These are phyloP conservation scores for Timema podura DNA, from an alignment of 2,888 invertebrate genomes.

Conservation along the genomic window DNA sequence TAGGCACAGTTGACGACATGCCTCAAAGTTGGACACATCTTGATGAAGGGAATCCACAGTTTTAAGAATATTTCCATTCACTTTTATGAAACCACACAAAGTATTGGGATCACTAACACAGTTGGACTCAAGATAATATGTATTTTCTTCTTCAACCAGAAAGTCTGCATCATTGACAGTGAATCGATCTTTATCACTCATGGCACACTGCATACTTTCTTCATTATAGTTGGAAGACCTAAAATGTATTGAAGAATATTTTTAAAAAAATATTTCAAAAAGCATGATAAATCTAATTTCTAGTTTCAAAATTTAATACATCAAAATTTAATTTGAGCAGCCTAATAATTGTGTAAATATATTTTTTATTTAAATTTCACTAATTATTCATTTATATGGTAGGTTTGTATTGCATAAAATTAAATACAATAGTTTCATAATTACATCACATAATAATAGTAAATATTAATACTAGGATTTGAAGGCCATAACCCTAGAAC, in stretches of 20 bases:
- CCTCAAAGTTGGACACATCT: slow-evolving; percentile 42
- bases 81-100: slow-evolving; percentile 43
- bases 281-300: too few relatives aligned
- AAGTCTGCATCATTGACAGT: slow-evolving; percentile 32
- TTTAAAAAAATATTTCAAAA: neutral
- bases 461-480: too few relatives aligned
- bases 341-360: neutral
- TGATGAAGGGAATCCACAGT: slow-evolving; percentile 43
- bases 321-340: too few relatives aligned
- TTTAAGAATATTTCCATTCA: slow-evolving; percentile 40
- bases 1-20: slow-evolving; percentile 43
- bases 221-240: slow-evolving; percentile 44
- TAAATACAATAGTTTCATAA: too few relatives aligned
- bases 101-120: slow-evolving; percentile 44
- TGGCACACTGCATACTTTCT: slow-evolving; percentile 40
- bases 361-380: neutral
- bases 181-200: slow-evolving; percentile 45
- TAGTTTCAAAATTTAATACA: too few relatives aligned
- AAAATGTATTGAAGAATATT: slow-evolving; percentile 15
- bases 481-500: too few relatives aligned
- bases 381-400: neutral
- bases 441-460: too few relatives aligned
- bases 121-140: slow-evolving; percentile 46
- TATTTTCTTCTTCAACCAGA: slow-evolving; percentile 32
- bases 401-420: neutral